Percentiles rank a stretch among this genome's conserved stretches.
These are phyloP conservation scores for Tenthredo amoena DNA, from an alignment of 2,888 invertebrate genomes.

Conservation along the genomic window DNA sequence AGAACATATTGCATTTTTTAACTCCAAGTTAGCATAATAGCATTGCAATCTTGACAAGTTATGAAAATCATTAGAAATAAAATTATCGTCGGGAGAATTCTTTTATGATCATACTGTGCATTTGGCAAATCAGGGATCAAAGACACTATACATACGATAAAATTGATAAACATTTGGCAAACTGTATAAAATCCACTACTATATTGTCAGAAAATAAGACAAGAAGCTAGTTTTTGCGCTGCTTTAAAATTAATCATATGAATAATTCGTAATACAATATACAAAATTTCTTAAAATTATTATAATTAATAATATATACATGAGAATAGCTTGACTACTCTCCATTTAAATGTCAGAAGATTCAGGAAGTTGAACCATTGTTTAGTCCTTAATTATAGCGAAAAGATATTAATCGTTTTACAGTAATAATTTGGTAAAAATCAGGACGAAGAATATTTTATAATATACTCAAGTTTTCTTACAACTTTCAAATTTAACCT, in stretches of 20 bases:
- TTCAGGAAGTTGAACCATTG: slow-evolving; percentile 32
- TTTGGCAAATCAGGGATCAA: neutral
- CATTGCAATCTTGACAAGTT: neutral
- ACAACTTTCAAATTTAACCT: slow-evolving; percentile 2
- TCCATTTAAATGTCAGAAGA: neutral
- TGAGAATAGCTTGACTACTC: slow-evolving; percentile 8
- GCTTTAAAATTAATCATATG: neutral
- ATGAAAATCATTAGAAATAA: neutral
- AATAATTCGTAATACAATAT: slow-evolving; percentile 35
- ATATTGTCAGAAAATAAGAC: neutral
- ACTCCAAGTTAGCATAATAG: neutral
- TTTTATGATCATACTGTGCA: neutral
- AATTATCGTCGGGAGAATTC: neutral
- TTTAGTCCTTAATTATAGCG: slow-evolving; percentile 22
- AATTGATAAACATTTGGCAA: neutral
- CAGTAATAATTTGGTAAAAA: slow-evolving; percentile 41
- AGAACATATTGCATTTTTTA: slow-evolving; percentile 11
- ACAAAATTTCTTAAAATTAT: slow-evolving; percentile 40
- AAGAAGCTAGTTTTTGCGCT: neutral
- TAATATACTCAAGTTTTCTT: neutral
- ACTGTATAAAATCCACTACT: neutral
- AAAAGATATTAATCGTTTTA: neutral
- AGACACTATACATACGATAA: neutral
- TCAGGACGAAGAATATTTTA: slow-evolving; percentile 22
- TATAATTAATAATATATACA: slow-evolving; percentile 41